These are phyloP conservation scores for Bos taurus DNA, from an alignment of 2,113 vertebrate genomes.

Conservation along the genomic window DNA sequence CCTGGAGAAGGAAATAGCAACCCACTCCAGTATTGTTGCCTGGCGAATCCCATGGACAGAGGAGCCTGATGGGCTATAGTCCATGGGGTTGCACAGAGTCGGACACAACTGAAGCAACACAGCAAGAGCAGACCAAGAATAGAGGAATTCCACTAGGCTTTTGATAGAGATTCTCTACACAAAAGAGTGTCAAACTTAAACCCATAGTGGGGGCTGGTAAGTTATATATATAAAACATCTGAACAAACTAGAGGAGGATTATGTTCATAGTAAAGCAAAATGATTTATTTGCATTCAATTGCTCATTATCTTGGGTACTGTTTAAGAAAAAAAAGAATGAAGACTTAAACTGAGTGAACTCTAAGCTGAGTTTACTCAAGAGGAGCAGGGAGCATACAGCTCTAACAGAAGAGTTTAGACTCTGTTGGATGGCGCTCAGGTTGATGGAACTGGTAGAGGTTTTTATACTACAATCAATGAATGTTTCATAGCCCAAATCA, in stretches of 20 bases:
- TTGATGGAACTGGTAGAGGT: background rate
- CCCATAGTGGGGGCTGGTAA: background rate
- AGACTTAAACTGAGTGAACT: background rate
- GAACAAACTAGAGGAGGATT: background rate
- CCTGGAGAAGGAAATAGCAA: background rate
- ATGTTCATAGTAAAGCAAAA: background rate
- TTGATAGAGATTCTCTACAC: background rate
- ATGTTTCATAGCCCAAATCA: background rate
- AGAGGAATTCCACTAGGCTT: background rate
- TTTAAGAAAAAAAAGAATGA: background rate
- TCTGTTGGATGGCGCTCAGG: background rate
- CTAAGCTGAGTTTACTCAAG: background rate
- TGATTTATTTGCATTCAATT: background rate
- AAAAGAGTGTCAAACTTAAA: background rate
- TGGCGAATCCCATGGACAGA: background rate
- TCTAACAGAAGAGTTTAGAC: background rate
- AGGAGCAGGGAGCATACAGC: background rate
- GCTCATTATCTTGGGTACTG: background rate
- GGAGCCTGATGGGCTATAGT: background rate
- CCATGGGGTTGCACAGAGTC: background rate
- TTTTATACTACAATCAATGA: background rate
- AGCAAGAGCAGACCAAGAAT: background rate
- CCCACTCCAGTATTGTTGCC: background rate
- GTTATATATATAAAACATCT: background rate
- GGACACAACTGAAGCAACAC: background rate